These are phyloP conservation scores for Flabesymbios commensalis DNA, from an alignment of 2,888 invertebrate species.

Conservation along the genomic window DNA sequence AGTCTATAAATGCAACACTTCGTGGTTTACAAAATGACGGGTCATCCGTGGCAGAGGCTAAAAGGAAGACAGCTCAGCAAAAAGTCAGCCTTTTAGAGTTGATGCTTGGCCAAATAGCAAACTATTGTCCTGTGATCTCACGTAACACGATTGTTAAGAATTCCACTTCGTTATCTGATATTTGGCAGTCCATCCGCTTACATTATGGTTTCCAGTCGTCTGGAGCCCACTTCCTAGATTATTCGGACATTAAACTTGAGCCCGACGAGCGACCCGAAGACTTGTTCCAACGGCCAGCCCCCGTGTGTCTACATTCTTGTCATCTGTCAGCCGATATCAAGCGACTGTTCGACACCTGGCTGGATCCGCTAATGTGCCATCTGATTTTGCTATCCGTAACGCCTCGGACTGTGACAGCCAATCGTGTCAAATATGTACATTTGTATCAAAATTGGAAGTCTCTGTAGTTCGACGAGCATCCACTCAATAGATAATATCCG, in stretches of 20 bases:
- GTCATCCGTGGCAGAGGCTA: background rate
- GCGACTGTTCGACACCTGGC: constrained; percentile 5
- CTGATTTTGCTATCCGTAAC: constrained; percentile 9
- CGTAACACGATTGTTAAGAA: background rate
- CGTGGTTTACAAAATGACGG: too few species aligned
- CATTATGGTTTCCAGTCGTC: constrained; percentile 2
- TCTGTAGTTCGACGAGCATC: background rate
- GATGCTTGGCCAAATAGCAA: constrained; percentile 4
- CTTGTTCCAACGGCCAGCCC: constrained; percentile 5
- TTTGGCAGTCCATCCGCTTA: constrained; percentile 1
- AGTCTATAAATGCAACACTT: too few species aligned
- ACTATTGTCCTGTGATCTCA: background rate
- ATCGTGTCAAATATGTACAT: constrained; percentile 8
- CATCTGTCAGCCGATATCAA: constrained; percentile 13
- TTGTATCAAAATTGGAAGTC: background rate
- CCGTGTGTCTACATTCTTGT: constrained; percentile 12
- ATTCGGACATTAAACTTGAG: constrained; percentile 1
- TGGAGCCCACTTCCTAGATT: background rate
- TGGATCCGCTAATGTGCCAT: constrained; percentile 8
- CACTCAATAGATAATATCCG: background rate
- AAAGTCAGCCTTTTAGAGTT: background rate
- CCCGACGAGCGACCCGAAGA: background rate
- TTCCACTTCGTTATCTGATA: background rate
- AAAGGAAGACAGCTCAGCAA: background rate
- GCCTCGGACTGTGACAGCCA: background rate